These are phyloP conservation scores for Spilogale gracilis DNA, from an alignment of 2,113 vertebrate genomes.

Conservation along the genomic window DNA sequence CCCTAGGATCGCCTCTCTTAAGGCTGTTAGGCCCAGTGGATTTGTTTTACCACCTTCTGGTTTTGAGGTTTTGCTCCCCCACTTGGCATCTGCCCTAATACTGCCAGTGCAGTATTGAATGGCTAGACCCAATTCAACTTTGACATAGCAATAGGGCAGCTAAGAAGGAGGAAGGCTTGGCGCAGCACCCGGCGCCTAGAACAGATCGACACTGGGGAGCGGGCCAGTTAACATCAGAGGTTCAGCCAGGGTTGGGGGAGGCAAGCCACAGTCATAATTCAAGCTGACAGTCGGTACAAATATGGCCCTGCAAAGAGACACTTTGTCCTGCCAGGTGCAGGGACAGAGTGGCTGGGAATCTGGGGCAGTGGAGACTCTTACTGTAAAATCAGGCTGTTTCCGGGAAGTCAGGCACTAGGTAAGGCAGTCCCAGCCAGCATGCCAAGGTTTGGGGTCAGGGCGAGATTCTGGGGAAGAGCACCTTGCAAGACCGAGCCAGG, in stretches of 20 bases:
- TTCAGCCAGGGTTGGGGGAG: background rate
- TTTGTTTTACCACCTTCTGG: background rate
- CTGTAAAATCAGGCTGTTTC: slow-evolving; percentile 20
- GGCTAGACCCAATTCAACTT: background rate
- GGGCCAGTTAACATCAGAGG: background rate
- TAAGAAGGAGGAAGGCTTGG: slow-evolving; percentile 9
- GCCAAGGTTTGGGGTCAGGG: background rate
- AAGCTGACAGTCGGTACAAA: slow-evolving; percentile 60
- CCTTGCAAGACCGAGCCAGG: background rate
- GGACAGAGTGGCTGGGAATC: slow-evolving; percentile 48
- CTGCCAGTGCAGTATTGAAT: background rate
- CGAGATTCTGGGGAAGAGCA: background rate
- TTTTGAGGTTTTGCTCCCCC: background rate
- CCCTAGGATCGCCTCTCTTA: background rate
- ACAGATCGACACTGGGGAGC: background rate
- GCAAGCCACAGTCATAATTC: slow-evolving; percentile 56
- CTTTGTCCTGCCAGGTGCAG: slow-evolving; percentile 31
- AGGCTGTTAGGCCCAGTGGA: too few relatives aligned
- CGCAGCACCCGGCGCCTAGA: background rate
- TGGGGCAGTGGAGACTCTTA: background rate
- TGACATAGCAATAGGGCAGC: background rate
- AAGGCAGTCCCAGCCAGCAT: background rate
- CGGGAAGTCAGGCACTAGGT: background rate
- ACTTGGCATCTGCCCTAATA: background rate
- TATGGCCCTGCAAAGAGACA: slow-evolving; percentile 26